Conservation (phyloP, 2,113 vertebrate genomes). For the Paratilapia polleni region DNA sequence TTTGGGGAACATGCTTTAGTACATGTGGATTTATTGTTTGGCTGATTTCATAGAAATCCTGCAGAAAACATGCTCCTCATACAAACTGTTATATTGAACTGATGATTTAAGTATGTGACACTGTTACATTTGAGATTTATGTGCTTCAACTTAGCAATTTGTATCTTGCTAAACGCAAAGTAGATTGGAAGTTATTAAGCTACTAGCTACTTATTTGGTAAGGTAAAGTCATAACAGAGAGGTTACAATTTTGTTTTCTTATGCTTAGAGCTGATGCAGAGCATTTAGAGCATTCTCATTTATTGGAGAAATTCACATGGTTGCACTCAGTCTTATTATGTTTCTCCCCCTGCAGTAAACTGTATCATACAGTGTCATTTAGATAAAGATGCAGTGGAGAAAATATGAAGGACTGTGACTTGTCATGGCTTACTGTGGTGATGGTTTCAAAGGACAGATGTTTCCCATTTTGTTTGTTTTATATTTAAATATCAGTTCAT, state of each 20-base stretch:
- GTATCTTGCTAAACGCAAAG: background rate
- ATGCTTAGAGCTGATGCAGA: constrained; percentile 4
- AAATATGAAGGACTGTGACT: background rate
- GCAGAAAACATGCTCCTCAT: background rate
- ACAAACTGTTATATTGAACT: constrained; percentile 9
- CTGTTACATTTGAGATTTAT: background rate
- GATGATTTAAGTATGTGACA: constrained; percentile 2
- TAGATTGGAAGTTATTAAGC: background rate
- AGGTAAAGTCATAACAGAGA: background rate
- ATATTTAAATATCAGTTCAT: background rate
- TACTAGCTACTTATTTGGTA: background rate
- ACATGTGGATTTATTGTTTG: constrained; percentile 29
- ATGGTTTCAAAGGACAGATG: background rate
- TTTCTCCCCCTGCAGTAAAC: background rate
- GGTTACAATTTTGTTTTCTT: background rate
- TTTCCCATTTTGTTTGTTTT: background rate
- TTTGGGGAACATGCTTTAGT: constrained; percentile 1
- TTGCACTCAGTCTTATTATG: background rate
- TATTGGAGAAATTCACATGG: background rate
- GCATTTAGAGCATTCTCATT: background rate
- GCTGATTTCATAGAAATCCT: constrained; percentile 4
- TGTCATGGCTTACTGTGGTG: background rate
- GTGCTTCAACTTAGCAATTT: background rate
- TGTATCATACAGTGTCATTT: background rate
- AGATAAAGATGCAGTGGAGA: background rate